phyloP scores from a whole-genome alignment of 1,140 invertebrate genomes.

The Drosophila mojavensis region DNA sequence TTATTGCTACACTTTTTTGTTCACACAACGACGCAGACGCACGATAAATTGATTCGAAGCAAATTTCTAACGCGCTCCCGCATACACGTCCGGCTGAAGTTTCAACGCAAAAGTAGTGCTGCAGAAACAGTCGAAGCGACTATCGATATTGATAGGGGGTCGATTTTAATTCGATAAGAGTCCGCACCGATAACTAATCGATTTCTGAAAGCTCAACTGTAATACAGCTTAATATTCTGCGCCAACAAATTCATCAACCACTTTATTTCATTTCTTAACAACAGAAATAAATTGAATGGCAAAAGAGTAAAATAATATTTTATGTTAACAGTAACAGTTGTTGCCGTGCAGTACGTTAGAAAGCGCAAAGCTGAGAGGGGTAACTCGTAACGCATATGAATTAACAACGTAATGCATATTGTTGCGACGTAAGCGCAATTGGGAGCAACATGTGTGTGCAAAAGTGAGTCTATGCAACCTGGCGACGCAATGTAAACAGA shows the following conservation, averaged over 20 bases:
- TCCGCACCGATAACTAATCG: not conserved
- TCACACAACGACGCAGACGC: constrained; percentile 50
- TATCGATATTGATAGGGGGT: constrained; percentile 21
- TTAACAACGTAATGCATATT: not conserved
- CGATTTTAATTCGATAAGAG: constrained; percentile 5
- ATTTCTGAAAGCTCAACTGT: not conserved
- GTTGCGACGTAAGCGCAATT: constrained; percentile 13
- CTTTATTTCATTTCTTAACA: not conserved
- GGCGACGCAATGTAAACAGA: not conserved
- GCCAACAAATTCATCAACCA: not conserved
- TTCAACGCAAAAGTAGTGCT: constrained; percentile 47
- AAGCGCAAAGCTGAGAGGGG: not conserved
- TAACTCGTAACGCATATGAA: not conserved
- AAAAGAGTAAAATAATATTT: not conserved
- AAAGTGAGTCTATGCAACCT: not conserved
- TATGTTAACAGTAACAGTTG: not conserved
- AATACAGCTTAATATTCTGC: not conserved
- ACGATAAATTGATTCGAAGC: constrained; percentile 47
- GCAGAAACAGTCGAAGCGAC: constrained; percentile 15
- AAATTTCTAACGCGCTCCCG: constrained; percentile 47
- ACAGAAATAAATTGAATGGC: not conserved
- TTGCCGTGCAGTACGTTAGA: not conserved
- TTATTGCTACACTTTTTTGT: constrained; percentile 45
- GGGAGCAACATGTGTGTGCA: not conserved
- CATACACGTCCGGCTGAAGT: constrained; percentile 48